A percentile compares a stretch with the other conserved stretches of the same genome.
These are phyloP conservation scores for Takifugu flavidus DNA, from an alignment of 2,113 vertebrate species.

Conservation along the genomic window DNA sequence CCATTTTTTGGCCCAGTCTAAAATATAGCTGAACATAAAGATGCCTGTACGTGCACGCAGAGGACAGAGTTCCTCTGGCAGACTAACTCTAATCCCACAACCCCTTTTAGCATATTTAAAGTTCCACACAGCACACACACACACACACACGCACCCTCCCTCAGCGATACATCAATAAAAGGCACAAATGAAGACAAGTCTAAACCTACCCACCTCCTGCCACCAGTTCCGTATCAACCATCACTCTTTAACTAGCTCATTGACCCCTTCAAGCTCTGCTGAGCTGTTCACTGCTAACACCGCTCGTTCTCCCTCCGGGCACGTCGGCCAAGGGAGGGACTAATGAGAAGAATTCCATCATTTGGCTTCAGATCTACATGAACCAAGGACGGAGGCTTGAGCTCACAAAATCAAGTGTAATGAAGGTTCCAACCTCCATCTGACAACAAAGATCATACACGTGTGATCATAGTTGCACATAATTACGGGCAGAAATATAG, in stretches of 20 bases:
- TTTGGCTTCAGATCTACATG: slow-evolving; percentile 40
- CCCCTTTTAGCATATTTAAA: too few species aligned
- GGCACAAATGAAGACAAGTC: neutral
- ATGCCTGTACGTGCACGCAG: neutral
- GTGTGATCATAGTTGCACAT: neutral
- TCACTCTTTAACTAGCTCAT: slow-evolving; percentile 69
- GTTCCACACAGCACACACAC: neutral
- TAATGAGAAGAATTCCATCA: slow-evolving; percentile 67
- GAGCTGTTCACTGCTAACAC: slow-evolving; percentile 47
- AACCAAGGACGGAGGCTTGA: slow-evolving; percentile 35
- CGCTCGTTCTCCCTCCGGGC: slow-evolving; percentile 40
- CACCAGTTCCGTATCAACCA: slow-evolving; percentile 57
- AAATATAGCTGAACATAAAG: slow-evolving; percentile 3
- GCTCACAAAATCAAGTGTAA: slow-evolving; percentile 2
- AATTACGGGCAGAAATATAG: neutral
- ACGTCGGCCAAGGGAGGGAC: slow-evolving; percentile 36
- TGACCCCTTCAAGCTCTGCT: slow-evolving; percentile 58
- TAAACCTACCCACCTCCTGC: slow-evolving; percentile 34
- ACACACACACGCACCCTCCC: neutral
- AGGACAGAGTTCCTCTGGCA: too few species aligned
- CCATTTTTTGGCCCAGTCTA: slow-evolving; percentile 18
- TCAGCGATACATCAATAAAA: neutral
- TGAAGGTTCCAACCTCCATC: slow-evolving; percentile 69
- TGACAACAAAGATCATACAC: slow-evolving; percentile 62
- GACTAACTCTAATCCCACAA: too few species aligned